A percentile compares a stretch with the other conserved stretches of the same genome.
phyloP scores from a whole-genome alignment of 2,113 vertebrate genomes.

The Pangasianodon hypophthalmus region DNA sequence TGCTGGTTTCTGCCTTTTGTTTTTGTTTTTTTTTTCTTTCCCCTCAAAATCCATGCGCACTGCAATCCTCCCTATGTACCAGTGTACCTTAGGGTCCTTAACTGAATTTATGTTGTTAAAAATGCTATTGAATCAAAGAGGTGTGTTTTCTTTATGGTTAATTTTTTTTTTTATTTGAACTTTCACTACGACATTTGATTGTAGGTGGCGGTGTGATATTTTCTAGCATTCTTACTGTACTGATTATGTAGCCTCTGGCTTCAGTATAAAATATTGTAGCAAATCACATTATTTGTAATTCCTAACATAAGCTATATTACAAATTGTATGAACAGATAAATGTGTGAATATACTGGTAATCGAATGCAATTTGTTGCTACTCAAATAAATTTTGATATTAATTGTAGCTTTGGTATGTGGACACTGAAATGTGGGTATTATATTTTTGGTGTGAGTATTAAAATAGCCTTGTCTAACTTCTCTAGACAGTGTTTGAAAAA shows the following conservation, averaged over 20 bases:
- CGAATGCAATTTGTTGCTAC: slow-evolving; percentile 36
- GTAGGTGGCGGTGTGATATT: slow-evolving; percentile 28
- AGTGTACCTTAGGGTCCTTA: slow-evolving; percentile 17
- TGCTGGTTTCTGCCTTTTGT: background rate
- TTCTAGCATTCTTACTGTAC: slow-evolving; percentile 38
- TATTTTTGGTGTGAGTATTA: background rate
- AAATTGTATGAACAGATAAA: slow-evolving; percentile 16
- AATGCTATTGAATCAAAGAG: slow-evolving; percentile 40
- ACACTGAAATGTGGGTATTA: background rate
- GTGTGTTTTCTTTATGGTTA: slow-evolving; percentile 17
- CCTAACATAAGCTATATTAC: slow-evolving; percentile 43
- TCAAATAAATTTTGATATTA: slow-evolving; percentile 47
- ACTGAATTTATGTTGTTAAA: slow-evolving; percentile 17
- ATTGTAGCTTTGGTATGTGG: slow-evolving; percentile 6
- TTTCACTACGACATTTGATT: slow-evolving; percentile 33
- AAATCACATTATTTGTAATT: slow-evolving; percentile 25
- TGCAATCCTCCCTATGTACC: background rate
- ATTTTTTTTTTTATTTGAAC: slow-evolving; percentile 46
- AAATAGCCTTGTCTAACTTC: background rate
- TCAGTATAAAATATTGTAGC: slow-evolving; percentile 25
- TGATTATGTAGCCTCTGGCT: slow-evolving; percentile 28
- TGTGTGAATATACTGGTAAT: slow-evolving; percentile 9
- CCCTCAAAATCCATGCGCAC: background rate
- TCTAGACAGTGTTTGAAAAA: background rate
- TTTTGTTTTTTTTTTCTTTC: background rate